Conservation (phyloP, 2,888 invertebrate genomes). For the Allacma fusca region DNA sequence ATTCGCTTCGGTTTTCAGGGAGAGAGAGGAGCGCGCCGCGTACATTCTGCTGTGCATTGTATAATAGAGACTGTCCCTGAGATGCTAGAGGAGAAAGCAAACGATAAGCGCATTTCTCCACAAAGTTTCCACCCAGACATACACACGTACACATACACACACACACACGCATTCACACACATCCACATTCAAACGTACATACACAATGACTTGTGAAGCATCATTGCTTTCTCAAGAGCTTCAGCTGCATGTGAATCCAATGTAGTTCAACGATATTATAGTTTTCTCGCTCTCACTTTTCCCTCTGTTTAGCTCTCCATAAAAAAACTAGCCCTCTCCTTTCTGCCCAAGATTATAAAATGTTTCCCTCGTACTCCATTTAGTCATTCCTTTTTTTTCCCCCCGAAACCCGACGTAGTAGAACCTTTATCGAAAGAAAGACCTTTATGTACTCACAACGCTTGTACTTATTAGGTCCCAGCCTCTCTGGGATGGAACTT, state of each 20-base stretch:
- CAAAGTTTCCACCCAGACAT: constrained; percentile 25
- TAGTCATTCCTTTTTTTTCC: constrained; percentile 8
- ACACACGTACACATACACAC: constrained; percentile 28
- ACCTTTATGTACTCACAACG: not conserved
- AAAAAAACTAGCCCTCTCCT: constrained; percentile 17
- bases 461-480: not conserved
- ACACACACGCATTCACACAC: constrained; percentile 13
- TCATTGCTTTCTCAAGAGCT: constrained; percentile 50
- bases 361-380: constrained; percentile 9
- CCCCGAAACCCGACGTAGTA: not conserved
- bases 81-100: constrained; percentile 35
- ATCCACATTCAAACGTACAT: not conserved
- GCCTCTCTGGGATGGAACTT: no score
- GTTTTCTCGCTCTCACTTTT: constrained; percentile 23
- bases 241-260: constrained; percentile 31
- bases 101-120: constrained; percentile 40
- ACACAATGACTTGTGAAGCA: constrained; percentile 34
- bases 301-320: constrained; percentile 21
- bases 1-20: constrained; percentile 53
- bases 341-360: constrained; percentile 4
- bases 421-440: not conserved
- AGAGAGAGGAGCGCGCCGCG: not conserved
- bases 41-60: not conserved
- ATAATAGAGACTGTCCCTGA: constrained; percentile 11
- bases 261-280: constrained; percentile 13